phyloP scores from a whole-genome alignment of 2,888 invertebrate species.

The Tiliacea aurago region DNA sequence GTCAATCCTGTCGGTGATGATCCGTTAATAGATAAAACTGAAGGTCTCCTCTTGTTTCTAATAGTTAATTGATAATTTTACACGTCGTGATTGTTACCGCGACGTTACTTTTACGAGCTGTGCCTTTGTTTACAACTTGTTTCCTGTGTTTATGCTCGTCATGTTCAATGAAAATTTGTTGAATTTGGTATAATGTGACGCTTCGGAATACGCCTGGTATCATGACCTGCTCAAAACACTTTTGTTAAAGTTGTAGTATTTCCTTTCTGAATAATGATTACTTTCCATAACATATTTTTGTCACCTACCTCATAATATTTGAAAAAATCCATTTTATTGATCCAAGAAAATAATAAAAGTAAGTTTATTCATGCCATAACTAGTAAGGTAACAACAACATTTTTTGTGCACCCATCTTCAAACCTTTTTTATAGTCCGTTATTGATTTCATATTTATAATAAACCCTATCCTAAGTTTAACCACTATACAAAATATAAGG shows the following conservation, averaged over 20 bases:
- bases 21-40: conserved; percentile 67
- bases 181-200: conserved; percentile 64
- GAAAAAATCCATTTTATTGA: not conserved
- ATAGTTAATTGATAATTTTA: conserved; percentile 70
- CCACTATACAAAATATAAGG: conserved; percentile 76
- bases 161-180: conserved; percentile 79
- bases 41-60: conserved; percentile 67
- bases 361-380: not conserved
- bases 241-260: conserved; percentile 1
- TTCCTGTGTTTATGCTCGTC: conserved; percentile 84
- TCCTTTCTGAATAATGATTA: conserved; percentile 11
- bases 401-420: conserved; percentile 14
- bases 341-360: not conserved
- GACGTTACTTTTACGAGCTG: conserved; percentile 77
- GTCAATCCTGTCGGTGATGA: conserved; percentile 71
- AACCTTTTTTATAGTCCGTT: conserved; percentile 60
- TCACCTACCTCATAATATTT: not conserved
- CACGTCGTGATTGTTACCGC: conserved; percentile 67
- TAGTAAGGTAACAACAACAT: not conserved
- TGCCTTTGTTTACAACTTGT: conserved; percentile 87
- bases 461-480: conserved; percentile 81
- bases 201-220: conserved; percentile 47
- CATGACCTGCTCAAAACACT: conserved; percentile 33
- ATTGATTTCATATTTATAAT: conserved; percentile 83
- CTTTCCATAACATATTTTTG: conserved; percentile 3